Conservation (phyloP, 2,888 invertebrate species). For the Sicus ferrugineus region DNA sequence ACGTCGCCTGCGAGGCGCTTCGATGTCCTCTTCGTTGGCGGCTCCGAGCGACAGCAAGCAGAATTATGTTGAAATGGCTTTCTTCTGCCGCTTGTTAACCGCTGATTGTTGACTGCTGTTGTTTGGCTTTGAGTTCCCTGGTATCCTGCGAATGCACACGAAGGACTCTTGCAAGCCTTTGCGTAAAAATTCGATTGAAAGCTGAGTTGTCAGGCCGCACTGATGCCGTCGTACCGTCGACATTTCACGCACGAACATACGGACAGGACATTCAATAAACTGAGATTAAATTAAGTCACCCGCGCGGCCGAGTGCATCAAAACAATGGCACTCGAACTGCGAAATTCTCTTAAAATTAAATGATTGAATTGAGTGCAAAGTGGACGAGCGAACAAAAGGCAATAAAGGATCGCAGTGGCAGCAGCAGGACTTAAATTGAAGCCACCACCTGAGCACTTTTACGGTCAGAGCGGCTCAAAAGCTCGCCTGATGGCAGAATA, state of each 20-base stretch:
- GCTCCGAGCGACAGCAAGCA: background rate
- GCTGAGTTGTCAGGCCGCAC: background rate
- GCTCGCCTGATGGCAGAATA: constrained; percentile 24
- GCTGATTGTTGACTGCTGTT: constrained; percentile 24
- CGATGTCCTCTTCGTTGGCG: background rate
- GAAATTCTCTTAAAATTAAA: constrained; percentile 30
- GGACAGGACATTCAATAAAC: constrained; percentile 17
- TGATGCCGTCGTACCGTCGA: too few relatives aligned
- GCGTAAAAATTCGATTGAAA: constrained; percentile 4
- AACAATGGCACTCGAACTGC: constrained; percentile 18
- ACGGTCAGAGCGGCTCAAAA: background rate
- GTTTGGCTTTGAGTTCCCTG: too few relatives aligned
- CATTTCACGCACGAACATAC: background rate
- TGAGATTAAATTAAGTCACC: constrained; percentile 16
- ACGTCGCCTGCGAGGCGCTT: background rate
- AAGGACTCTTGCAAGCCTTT: background rate
- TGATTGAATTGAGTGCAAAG: constrained; percentile 31
- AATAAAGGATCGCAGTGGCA: background rate
- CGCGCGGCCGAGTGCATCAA: background rate
- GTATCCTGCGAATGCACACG: too few relatives aligned
- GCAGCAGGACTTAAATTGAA: background rate
- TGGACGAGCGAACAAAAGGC: background rate
- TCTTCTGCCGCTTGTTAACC: constrained; percentile 11
- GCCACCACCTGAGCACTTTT: constrained; percentile 5
- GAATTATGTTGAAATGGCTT: constrained; percentile 12